These are phyloP conservation scores for Hemicentrotus pulcherrimus DNA, from an alignment of 35 echinoderm and acorn worm species.

Conservation along the genomic window DNA sequence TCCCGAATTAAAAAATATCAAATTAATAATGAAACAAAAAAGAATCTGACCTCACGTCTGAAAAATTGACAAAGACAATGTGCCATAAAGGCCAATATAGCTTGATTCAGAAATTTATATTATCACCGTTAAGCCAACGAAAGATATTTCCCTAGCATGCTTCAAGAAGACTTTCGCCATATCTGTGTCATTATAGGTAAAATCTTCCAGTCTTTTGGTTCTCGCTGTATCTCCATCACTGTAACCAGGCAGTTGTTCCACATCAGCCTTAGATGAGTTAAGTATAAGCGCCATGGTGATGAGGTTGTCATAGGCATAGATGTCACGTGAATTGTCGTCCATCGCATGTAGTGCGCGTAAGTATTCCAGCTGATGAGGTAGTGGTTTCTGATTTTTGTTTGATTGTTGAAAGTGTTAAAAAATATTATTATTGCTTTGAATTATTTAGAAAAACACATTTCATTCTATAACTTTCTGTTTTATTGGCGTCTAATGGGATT, in stretches of 20 bases:
- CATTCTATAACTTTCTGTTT: too few species aligned
- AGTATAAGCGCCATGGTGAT: constrained; percentile 62
- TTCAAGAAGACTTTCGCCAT: constrained; percentile 50
- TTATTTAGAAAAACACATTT: too few species aligned
- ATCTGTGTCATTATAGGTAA: constrained; percentile 50
- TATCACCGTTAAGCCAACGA: constrained; percentile 56
- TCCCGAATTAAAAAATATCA: too few species aligned
- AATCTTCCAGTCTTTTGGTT: constrained; percentile 40
- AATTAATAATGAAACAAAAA: too few species aligned
- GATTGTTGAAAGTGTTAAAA: too few species aligned
- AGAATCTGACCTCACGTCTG: too few species aligned
- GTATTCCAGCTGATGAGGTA: constrained; percentile 28
- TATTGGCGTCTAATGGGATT: too few species aligned
- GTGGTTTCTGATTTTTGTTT: constrained; percentile 52
- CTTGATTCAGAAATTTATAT: too few species aligned
- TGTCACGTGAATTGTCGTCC: constrained; percentile 54
- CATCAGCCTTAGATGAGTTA: constrained; percentile 48
- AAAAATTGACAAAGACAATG: too few species aligned
- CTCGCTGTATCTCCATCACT: neutral
- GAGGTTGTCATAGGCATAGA: constrained; percentile 63
- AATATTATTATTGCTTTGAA: too few species aligned
- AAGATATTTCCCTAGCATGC: constrained; percentile 30
- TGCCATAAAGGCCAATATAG: too few species aligned
- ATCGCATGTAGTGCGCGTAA: constrained; percentile 32
- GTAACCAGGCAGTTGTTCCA: neutral